Conservation (phyloP, 2,797 vertebrate genomes). For the Girardinus metallicus region DNA sequence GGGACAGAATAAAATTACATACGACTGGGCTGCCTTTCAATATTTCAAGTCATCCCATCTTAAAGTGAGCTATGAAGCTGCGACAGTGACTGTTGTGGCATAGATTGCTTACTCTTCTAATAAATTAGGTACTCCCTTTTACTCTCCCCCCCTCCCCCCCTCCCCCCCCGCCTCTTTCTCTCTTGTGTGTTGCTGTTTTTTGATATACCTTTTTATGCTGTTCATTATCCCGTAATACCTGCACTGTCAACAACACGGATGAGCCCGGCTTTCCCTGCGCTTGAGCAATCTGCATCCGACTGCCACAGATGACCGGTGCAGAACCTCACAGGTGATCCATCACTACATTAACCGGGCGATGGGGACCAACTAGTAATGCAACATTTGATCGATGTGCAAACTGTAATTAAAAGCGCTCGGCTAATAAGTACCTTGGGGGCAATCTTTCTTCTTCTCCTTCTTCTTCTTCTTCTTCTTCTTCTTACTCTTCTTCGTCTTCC, state of each 20-base stretch:
- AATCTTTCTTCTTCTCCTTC: conserved; percentile 47
- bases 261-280: conserved; percentile 34
- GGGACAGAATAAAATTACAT: conserved; percentile 70
- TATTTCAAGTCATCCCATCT: conserved; percentile 72
- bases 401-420: conserved; percentile 78
- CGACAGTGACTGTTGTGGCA: conserved; percentile 42
- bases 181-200: conserved; percentile 17
- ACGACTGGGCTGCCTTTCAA: conserved; percentile 69
- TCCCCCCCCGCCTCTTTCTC: too few relatives aligned
- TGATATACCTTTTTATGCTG: conserved; percentile 22
- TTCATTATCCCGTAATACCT: conserved; percentile 50
- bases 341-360: conserved; percentile 67
- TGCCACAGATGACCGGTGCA: conserved; percentile 66
- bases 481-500: conserved; percentile 53
- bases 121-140: conserved; percentile 34
- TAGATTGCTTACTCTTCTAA: conserved; percentile 27
- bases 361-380: conserved; percentile 69
- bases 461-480: conserved; percentile 40
- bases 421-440: conserved; percentile 73
- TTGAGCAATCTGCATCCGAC: conserved; percentile 64
- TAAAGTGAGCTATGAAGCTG: conserved; percentile 63
- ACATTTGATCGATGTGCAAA: conserved; percentile 74
- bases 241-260: conserved; percentile 54
- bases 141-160: neutral
- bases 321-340: conserved; percentile 66